Conservation (phyloP, 2,113 vertebrate genomes). For the Psilopsiagon aurifrons region DNA sequence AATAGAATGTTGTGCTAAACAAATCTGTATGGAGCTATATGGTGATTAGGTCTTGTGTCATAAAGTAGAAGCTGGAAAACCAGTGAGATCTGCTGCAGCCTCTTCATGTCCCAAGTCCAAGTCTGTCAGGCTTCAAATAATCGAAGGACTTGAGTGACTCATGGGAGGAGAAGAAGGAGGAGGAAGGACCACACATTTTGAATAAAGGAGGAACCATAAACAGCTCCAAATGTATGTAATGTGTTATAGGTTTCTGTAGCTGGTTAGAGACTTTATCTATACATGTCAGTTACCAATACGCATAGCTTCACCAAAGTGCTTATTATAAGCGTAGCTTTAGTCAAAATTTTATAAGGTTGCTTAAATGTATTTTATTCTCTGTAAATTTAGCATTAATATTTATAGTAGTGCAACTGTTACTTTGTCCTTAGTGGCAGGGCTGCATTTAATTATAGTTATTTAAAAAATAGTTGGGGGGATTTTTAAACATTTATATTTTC, state of each 20-base stretch:
- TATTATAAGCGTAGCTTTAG: background rate
- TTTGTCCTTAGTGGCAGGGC: constrained; percentile 17
- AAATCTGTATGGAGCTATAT: background rate
- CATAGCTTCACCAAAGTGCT: background rate
- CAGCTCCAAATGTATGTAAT: background rate
- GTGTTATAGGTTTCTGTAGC: background rate
- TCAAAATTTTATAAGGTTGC: constrained; percentile 36
- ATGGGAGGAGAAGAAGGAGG: background rate
- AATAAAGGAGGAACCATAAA: background rate
- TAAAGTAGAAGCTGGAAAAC: background rate
- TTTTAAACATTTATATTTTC: constrained; percentile 15
- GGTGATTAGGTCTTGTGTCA: constrained; percentile 24
- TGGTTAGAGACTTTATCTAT: background rate
- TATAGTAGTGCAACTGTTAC: constrained; percentile 30
- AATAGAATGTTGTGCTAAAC: constrained; percentile 41
- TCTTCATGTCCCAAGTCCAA: background rate
- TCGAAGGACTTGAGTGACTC: background rate
- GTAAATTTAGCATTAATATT: constrained; percentile 58
- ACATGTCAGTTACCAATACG: background rate
- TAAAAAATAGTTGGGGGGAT: background rate
- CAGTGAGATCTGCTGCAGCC: background rate
- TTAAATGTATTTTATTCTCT: constrained; percentile 34
- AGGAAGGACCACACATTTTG: background rate
- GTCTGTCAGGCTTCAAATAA: background rate
- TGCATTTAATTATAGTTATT: constrained; percentile 2